Base-by-base conservation (phyloP, 2,888 invertebrate genomes). In the Emmelina monodactyla region DNA sequence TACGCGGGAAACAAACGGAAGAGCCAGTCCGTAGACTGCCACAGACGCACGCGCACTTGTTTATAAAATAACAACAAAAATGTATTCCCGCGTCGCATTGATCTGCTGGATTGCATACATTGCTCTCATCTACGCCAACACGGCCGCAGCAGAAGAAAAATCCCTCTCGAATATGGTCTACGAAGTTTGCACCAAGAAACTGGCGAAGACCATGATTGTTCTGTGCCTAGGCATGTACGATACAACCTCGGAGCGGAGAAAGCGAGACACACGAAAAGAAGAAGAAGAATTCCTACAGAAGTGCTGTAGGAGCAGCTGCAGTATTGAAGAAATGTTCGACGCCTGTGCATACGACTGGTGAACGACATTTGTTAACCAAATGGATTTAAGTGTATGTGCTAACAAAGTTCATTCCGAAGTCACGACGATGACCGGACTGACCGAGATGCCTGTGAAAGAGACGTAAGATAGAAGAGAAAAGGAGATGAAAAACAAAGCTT, bases 281-380 rank as follows among this genome's bases (percentile, higher is more conserved):
- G 14, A 66, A 55, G 41, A 53, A 69, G 32, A 63, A 39, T 47
- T 75, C 2, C 65, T 48, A 0, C 59, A 69, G 28, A 63, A 71
- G 38, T 78, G 78, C 45, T 78, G 78, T 37, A 37, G 51, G 2
- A 52, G 47, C 9, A 47, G 70, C 0, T 78, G 78, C 37, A 60
- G 67, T 1, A 49, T 76, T 10, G 51, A 63, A 2, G 59, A 73
- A 41, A 45, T 78, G n/a, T 44, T 73, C 11, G 54, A 68, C 28
- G 76, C 73, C 40, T 78, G 78, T 44, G 69, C 72, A 9, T 68
- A 71, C 19, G 58, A 56, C 37, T 73, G 70, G 69, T 73, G 67
- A 71, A 49, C 9, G 25, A 16, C n/a, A n/a, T n/a, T n/a, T 16
- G 16, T 13, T 6, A 14, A 7, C 10, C 12, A 5, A n/a, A n/a